A percentile compares a stretch with the other conserved stretches of the same genome.
Evolutionary conservation across 2,113 vertebrate species (phyloP).

Genomic region (Hippolais icterina): DNA sequence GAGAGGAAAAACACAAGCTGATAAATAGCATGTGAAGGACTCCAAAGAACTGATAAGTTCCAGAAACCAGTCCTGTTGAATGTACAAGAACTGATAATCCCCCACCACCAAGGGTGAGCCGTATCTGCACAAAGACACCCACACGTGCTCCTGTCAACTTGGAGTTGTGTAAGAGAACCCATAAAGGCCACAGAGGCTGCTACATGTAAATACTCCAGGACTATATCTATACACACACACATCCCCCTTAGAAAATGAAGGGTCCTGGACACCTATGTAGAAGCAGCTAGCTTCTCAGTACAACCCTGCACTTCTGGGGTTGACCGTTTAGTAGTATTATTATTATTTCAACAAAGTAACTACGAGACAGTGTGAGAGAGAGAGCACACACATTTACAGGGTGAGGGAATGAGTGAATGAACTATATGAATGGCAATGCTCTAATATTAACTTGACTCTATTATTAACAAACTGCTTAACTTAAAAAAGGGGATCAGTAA

Average conservation of each 20-base stretch:
- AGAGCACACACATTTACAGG: neutral
- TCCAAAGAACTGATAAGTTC: neutral
- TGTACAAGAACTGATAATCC: neutral
- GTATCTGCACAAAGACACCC: neutral
- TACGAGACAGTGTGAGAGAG: neutral
- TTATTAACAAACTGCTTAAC: neutral
- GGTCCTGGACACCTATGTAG: neutral
- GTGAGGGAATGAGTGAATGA: neutral
- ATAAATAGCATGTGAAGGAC: neutral
- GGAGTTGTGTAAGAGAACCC: neutral
- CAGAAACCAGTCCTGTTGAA: neutral
- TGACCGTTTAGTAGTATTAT: neutral
- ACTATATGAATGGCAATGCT: neutral
- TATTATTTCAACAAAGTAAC: neutral
- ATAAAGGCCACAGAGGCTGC: neutral
- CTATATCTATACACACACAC: fast-evolving
- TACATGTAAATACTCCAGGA: neutral
- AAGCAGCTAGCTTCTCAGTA: neutral
- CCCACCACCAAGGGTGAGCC: neutral
- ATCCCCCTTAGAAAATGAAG: neutral
- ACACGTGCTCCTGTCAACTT: neutral
- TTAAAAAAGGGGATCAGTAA: neutral
- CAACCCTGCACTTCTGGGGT: neutral
- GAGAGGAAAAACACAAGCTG: neutral
- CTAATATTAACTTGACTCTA: neutral